Percentiles rank a stretch among this genome's conserved stretches.
Conservation (phyloP, 1,140 invertebrate genomes). For the Trachelipus rathkii region DNA sequence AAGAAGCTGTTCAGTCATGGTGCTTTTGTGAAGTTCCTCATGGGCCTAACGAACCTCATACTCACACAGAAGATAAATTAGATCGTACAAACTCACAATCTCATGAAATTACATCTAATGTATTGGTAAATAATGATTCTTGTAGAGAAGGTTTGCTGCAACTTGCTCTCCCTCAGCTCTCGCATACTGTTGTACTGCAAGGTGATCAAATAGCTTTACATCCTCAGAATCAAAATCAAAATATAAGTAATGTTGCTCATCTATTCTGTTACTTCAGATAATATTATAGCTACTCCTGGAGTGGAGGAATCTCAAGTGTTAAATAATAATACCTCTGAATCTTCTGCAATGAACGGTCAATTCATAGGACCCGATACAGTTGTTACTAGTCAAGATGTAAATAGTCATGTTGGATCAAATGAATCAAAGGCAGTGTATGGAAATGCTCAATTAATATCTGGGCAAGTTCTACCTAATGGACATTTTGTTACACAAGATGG, state of each 20-base stretch:
- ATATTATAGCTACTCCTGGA: constrained; percentile 21
- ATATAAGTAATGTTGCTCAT: neutral
- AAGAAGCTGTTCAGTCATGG: constrained; percentile 22
- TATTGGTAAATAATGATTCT: constrained; percentile 4
- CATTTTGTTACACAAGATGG: constrained; percentile 36
- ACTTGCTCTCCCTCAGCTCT: constrained; percentile 33
- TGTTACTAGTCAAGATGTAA: constrained; percentile 21
- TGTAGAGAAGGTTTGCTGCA: constrained; percentile 17
- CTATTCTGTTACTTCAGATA: neutral
- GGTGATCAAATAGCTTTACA: constrained; percentile 4
- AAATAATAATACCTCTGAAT: neutral
- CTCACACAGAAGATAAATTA: constrained; percentile 13
- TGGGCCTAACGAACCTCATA: constrained; percentile 42
- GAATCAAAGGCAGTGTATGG: neutral
- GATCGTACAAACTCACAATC: neutral
- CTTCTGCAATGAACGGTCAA: constrained; percentile 16
- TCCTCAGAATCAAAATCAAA: neutral
- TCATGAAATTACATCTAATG: constrained; percentile 12
- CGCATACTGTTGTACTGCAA: constrained; percentile 8
- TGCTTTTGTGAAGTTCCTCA: constrained; percentile 45
- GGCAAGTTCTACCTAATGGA: constrained; percentile 23
- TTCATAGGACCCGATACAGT: constrained; percentile 21
- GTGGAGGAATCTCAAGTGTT: constrained; percentile 20
- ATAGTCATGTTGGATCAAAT: neutral
- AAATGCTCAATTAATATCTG: constrained; percentile 10